These are phyloP conservation scores for Anthopleura xanthogrammica DNA, from an alignment of 92 coral and sea anemone genomes.

Conservation along the genomic window DNA sequence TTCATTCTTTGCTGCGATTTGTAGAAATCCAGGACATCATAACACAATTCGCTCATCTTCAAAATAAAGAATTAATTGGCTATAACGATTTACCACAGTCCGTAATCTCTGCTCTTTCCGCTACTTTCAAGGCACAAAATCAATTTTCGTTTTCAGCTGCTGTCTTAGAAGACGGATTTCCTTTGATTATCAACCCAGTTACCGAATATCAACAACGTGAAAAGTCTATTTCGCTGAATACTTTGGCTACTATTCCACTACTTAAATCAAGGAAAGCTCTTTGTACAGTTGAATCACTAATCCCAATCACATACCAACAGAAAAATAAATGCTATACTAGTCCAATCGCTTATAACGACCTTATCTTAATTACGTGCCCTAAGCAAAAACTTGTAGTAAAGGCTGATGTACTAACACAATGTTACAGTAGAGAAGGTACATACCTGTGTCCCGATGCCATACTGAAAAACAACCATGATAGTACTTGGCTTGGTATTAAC, in stretches of 20 bases:
- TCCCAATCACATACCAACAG: background rate
- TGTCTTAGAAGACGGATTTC: slow-evolving; percentile 9
- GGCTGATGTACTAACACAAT: slow-evolving; percentile 16
- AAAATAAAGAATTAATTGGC: background rate
- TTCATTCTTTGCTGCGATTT: background rate
- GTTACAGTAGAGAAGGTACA: slow-evolving; percentile 15
- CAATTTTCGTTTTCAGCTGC: background rate
- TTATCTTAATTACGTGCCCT: background rate
- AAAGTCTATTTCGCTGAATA: background rate
- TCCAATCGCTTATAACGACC: background rate
- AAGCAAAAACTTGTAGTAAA: slow-evolving; percentile 19
- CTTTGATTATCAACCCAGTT: background rate
- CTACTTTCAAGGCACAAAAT: background rate
- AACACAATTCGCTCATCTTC: background rate
- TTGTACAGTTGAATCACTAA: background rate
- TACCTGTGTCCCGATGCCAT: slow-evolving; percentile 26
- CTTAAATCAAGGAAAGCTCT: slow-evolving; percentile 1
- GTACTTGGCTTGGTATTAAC: slow-evolving; percentile 25
- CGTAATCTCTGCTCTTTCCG: background rate
- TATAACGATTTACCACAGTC: background rate
- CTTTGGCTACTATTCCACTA: slow-evolving; percentile 1
- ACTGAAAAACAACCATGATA: slow-evolving; percentile 13
- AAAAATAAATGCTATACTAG: slow-evolving; percentile 1
- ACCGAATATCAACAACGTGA: slow-evolving; percentile 11
- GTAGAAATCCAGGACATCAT: background rate